Evolutionary conservation across 2,113 vertebrate genomes (phyloP).

Genomic region (Octodon degus): DNA sequence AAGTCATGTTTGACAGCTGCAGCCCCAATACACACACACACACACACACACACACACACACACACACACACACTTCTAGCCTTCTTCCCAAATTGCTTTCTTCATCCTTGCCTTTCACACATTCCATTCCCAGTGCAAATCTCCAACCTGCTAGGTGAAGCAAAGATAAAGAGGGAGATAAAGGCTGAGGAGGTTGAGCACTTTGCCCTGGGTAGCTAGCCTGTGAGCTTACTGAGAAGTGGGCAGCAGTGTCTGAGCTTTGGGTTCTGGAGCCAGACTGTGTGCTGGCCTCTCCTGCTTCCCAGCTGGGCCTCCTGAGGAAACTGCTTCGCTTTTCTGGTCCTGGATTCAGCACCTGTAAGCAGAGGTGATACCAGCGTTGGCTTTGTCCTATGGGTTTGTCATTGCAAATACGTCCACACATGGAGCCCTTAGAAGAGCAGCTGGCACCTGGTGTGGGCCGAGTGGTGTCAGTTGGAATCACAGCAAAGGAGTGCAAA

Average conservation of each 20-base stretch:
- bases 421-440: neutral
- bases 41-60: neutral
- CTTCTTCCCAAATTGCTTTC: neutral
- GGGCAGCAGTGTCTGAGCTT: neutral
- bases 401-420: neutral
- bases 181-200: neutral
- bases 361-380: neutral
- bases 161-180: slow-evolving; percentile 58
- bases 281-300: neutral
- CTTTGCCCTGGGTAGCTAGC: neutral
- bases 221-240: neutral
- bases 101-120: slow-evolving; percentile 58
- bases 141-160: slow-evolving; percentile 27
- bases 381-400: neutral
- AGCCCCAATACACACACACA: neutral
- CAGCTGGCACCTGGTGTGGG: neutral
- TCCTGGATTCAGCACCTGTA: neutral
- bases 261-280: neutral
- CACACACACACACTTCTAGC: neutral
- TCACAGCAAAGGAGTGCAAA: neutral
- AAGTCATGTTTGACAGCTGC: neutral
- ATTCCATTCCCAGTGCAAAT: slow-evolving; percentile 65
- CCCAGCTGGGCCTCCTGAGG: neutral
- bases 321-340: neutral
- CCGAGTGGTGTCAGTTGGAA: too few relatives aligned